Evolutionary conservation across 2,888 invertebrate genomes (phyloP), one percentile per base, ranked within the genome.

Genomic region (Helleia helle): DNA sequence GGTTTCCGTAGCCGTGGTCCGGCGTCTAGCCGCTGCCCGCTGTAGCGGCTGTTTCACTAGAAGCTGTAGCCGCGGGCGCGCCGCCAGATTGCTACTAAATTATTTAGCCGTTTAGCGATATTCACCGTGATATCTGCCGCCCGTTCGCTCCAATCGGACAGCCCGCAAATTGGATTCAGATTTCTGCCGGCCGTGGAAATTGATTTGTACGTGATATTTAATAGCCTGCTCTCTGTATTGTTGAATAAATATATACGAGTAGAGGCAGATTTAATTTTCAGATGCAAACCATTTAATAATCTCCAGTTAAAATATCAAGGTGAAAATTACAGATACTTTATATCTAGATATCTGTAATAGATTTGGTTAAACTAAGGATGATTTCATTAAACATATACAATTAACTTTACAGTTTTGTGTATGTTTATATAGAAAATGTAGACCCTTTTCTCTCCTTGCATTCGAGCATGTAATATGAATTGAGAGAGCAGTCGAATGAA

Each of bases 71-170:
- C 58, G 62, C 52, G 49, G 52, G 49, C 55, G 56, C 59, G 55
- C 57, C 60, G 54, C 52, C 69, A 71, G 76, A 75, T 74, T 74
- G 76, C 74, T 71, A 72, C 79, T 83, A 80, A 84, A 83, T 84
- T 74, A 83, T 84, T 84, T 79, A 81, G 76, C 73, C 75, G 75
- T 77, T 84, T 83, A 84, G 79, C 66, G 80, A 84, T 83, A 83
- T 80, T 81, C 77, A 62, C 63, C 59, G 66, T 65, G 77, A 77
- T 80, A 79, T 71, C 76, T 52, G 55, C 55, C 57, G 52, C 44
- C 46, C 67, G 66, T 54, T 63, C 73, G 71, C 65, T 63, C 58
- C 71, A 63, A 73, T 73, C 80, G 76, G 83, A 83, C 83, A 80
- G 75, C 71, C 75, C 65, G 72, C 77, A 84, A 83, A 84, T 83